These are phyloP conservation scores for Bursaphelenchus mucronatus DNA, from an alignment of 1,140 invertebrate genomes.

Conservation along the genomic window DNA sequence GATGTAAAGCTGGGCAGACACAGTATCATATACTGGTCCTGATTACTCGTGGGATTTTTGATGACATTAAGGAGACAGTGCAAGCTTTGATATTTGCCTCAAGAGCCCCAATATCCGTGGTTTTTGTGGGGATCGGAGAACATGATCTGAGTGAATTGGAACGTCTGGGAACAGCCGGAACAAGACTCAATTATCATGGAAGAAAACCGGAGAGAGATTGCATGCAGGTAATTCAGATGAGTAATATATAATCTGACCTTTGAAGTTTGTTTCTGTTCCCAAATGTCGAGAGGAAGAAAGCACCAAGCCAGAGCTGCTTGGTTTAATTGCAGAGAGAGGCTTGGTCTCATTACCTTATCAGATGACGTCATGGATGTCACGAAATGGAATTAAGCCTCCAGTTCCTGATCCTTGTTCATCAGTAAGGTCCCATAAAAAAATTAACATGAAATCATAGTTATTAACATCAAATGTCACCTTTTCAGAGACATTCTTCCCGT, in stretches of 20 bases:
- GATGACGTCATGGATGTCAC: slow-evolving; percentile 49
- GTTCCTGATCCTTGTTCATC: too few relatives aligned
- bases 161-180: slow-evolving; percentile 50
- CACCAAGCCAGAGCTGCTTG: slow-evolving; percentile 34
- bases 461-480: too few relatives aligned
- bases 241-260: not conserved
- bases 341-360: slow-evolving; percentile 46
- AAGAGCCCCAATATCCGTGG: slow-evolving; percentile 49
- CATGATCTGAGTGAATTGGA: slow-evolving; percentile 42
- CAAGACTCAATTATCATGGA: slow-evolving; percentile 51
- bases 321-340: slow-evolving; percentile 40
- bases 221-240: slow-evolving; percentile 36
- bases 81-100: slow-evolving; percentile 56
- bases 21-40: slow-evolving; percentile 47
- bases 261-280: slow-evolving; percentile 43
- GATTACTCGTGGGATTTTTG: slow-evolving; percentile 52
- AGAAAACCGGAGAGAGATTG: slow-evolving; percentile 51
- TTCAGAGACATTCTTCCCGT: too few relatives aligned
- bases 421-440: too few relatives aligned
- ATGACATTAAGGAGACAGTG: slow-evolving; percentile 54
- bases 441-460: too few relatives aligned
- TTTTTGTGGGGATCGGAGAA: slow-evolving; percentile 54
- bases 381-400: slow-evolving; percentile 44
- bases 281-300: slow-evolving; percentile 39
- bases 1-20: slow-evolving; percentile 8